phyloP scores from a whole-genome alignment of 2,797 vertebrate species.

The Eleutherodactylus coqui region DNA sequence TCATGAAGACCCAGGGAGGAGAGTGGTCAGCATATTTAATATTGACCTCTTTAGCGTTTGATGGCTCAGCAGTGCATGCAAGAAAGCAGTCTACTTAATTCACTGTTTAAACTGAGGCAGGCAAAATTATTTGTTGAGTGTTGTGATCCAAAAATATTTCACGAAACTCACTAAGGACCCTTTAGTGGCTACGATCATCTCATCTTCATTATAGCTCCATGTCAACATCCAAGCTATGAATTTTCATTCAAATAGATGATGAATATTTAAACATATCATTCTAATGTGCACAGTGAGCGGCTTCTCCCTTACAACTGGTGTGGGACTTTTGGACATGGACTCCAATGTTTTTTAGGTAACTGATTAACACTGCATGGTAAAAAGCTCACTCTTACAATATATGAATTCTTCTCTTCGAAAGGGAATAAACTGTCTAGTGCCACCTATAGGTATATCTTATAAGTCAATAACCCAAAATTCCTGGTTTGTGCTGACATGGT shows the following conservation, averaged over 20 bases:
- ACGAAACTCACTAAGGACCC: conserved; percentile 4
- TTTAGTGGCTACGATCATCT: conserved; percentile 11
- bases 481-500: no score
- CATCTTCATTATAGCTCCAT: conserved; percentile 10
- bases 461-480: no score
- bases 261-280: conserved; percentile 11
- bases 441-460: no score
- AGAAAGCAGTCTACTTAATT: conserved; percentile 46
- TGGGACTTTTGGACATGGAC: neutral
- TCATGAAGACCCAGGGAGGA: conserved; percentile 39
- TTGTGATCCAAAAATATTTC: conserved; percentile 38
- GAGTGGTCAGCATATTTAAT: conserved; percentile 63
- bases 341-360: neutral
- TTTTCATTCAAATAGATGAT: conserved; percentile 8
- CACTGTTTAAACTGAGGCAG: conserved; percentile 42
- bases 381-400: no score
- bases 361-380: no score
- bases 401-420: no score
- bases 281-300: neutral
- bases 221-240: conserved; percentile 2
- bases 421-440: no score
- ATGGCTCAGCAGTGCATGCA: conserved; percentile 57
- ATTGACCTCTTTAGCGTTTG: conserved; percentile 56
- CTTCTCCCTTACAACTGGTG: neutral
- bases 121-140: conserved; percentile 52